Evolutionary conservation across 2,888 invertebrate species (phyloP), one percentile per base, ranked within the genome.

Genomic region (Drosophila ezoana): DNA sequence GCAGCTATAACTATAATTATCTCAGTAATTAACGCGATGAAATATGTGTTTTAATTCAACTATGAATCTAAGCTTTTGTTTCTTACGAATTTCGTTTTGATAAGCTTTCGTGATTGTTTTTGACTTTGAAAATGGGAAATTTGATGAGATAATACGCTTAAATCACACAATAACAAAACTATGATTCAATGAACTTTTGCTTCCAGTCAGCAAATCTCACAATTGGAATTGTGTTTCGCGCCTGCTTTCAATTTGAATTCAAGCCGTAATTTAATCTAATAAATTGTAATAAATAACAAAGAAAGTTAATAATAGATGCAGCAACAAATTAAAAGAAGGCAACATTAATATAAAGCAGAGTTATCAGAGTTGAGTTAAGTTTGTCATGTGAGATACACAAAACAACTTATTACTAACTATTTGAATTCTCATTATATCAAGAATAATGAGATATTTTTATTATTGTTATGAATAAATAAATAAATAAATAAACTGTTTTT

Each of bases 61-160:
- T 32, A 35, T 37, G 10, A n/a, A 28, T 38, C 23, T 48, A 16
- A 4, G 0, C 16, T 11, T 40, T 32, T 40, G n/a, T 16, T 4
- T 49, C 18, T 57, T 9, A 4, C 28, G 5, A 8, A 2, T 35
- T 9, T 16, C 40, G 20, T 16, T 64, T 48, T 64, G 49, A 65
- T 52, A 48, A 70, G 38, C 54, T 54, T 20, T 11, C 20, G 16
- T 38, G 11, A 11, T 18, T 35, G 4, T 51, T 45, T 45, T 33
- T 18, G 28, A 38, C 40, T 20, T 38, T 28, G 45, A 10, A 13
- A 28, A 14, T 16, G 44, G 41, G 64, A 41, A 69, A 53, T 20
- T 38, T 10, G n/a, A 37, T 43, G 23, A 16, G 32, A 38, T 35
- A 35, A 20, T 49, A 11, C 14, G 20, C 13, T n/a, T 4, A 11